phyloP scores from a whole-genome alignment of 2,888 invertebrate species.

The Epirrita christyi region DNA sequence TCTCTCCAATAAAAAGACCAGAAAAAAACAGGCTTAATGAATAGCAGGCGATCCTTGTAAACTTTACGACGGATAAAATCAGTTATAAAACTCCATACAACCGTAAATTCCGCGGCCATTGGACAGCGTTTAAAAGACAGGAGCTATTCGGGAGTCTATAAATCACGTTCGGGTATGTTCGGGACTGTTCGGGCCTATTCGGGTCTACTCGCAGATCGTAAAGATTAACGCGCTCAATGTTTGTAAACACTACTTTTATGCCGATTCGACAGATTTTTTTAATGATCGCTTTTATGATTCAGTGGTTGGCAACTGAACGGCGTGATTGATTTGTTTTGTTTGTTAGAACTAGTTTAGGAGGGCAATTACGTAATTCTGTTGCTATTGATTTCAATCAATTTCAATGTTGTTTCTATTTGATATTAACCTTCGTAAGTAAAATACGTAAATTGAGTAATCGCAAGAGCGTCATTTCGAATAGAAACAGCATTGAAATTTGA shows the following conservation, averaged over 20 bases:
- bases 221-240: conserved; percentile 72
- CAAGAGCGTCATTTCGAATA: no score
- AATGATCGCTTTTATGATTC: conserved; percentile 58
- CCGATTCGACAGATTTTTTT: conserved; percentile 64
- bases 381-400: no score
- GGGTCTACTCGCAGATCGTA: conserved; percentile 71
- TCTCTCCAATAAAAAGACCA: conserved; percentile 1
- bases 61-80: conserved; percentile 81
- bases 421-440: no score
- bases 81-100: conserved; percentile 79
- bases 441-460: no score
- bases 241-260: conserved; percentile 78
- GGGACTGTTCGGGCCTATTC: conserved; percentile 61
- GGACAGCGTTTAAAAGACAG: conserved; percentile 67
- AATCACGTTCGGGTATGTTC: conserved; percentile 69
- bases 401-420: no score
- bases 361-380: no score
- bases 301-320: conserved; percentile 27
- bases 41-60: conserved; percentile 71
- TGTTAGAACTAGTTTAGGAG: no score
- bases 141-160: conserved; percentile 74
- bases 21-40: conserved; percentile 55
- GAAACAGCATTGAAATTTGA: no score
- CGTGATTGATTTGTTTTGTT: conserved; percentile 17
- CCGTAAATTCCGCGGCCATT: conserved; percentile 71